Base-by-base conservation (phyloP, 2,888 invertebrate species). In the Tipula lateralis region DNA sequence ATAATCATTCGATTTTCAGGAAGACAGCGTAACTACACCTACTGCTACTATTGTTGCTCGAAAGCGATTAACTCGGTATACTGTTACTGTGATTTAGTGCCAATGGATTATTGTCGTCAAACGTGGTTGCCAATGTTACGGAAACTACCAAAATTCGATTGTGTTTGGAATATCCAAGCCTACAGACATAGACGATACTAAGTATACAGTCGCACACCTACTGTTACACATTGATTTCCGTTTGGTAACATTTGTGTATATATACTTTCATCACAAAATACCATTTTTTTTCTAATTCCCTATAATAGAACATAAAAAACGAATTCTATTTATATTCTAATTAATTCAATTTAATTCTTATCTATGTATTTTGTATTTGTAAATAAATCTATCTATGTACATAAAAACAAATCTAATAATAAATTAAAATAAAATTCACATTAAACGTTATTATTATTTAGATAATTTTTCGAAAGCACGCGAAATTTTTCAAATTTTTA, bases 41-140 rank as follows among this genome's bases (percentile, higher is more conserved):
- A n/a, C 6, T 82, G 82, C n/a, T 82, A 82, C 16, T 82, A 82
- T 32, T 82, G 82, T 30, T 82, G 82, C 82, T 30, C 82, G 9
- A 82, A 82, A 82, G 5, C 82, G 1, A 2, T 30, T n/a, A 2
- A 9, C 4, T 82, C 82, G 16, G 13, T 7, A 82, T 82, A 82
- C 9, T 82, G 82, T 13, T 82, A 30, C 9, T 82, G 82, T 82
- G 82, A 82, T 82, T 30, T 82, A 30, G 82, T 82, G n/a, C 16
- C 29, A 30, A 82, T 82, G 82, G 82, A 82, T 6, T 82, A 82
- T 30, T 82, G 82, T 19, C 29, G 82, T 6, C n/a, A n/a, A 82
- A n/a, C 13, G 5, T 82, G 82, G 82, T 3, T 82, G 12, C 29
- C 29, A 30, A 32, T 82, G 13, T 9, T 30, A 82, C 29, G 82